Evolutionary conservation across 2,797 vertebrate genomes (phyloP).

Genomic region (Clamator glandarius): DNA sequence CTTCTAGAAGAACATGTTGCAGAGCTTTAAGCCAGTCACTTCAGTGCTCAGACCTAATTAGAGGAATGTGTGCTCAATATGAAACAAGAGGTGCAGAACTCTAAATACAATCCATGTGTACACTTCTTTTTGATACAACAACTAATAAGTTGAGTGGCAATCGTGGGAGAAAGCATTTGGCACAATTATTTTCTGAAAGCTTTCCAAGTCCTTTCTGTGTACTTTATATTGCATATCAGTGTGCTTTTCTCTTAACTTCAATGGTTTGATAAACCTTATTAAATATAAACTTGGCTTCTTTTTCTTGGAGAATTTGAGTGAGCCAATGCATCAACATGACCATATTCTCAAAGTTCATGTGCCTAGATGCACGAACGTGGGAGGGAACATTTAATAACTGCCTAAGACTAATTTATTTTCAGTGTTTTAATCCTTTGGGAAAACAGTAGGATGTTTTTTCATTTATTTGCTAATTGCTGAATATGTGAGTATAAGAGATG

Average conservation of each 20-base stretch:
- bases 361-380: not conserved
- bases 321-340: not conserved
- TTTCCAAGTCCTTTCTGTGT: slow-evolving; percentile 36
- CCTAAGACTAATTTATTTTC: not conserved
- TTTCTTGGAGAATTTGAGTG: not conserved
- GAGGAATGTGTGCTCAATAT: not conserved
- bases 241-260: slow-evolving; percentile 49
- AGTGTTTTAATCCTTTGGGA: not conserved
- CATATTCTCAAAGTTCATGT: not conserved
- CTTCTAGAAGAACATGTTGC: not conserved
- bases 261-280: slow-evolving; percentile 54
- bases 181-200: slow-evolving; percentile 1
- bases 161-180: slow-evolving; percentile 25
- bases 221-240: not conserved
- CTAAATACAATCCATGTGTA: not conserved
- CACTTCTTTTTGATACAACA: not conserved
- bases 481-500: not conserved
- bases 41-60: not conserved
- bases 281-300: slow-evolving; percentile 66
- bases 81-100: not conserved
- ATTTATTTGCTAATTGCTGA: not conserved
- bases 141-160: not conserved
- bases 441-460: not conserved
- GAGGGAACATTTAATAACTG: not conserved
- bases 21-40: not conserved